Base-by-base conservation (phyloP, 2,113 vertebrate genomes). In the Anthoscopus minutus region DNA sequence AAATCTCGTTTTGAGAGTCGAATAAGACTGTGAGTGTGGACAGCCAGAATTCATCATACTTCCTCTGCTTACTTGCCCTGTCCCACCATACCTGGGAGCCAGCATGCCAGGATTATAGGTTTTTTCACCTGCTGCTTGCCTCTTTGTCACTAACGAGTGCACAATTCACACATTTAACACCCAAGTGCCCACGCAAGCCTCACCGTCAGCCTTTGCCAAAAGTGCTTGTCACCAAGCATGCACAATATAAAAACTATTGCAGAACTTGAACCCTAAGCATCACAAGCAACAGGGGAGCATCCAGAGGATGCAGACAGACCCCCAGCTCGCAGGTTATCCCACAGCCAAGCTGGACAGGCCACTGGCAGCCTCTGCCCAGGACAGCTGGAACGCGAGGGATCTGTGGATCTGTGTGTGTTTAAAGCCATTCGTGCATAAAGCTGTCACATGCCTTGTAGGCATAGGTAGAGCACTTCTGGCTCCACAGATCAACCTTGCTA, bases 361-460 rank as follows among this genome's bases (percentile, higher is more conserved):
- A 56, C 83, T 48, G 83, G 91, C 91, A 88, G 91, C n/a, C 71
- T 77, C 28, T 83, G 40, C 18, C 1, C n/a, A 5, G 82, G 71
- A 42, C 71, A 86, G 87, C 74, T 64, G 83, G 83, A 89, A 47
- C 35, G 30, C 23, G 15, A 45, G 86, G 16, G 89, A 78, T 87
- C 73, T 38, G 47, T 54, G 76, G 86, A 66, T 15, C 45, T 18
- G 57, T 42, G 90, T 57, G 15, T 58, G 74, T 66, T 80, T 42
- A 80, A 21, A 88, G 79, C 35, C 53, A 11, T 67, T 54, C 50
- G 19, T 54, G 95, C 90, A 69, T 10, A 58, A 72, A 96, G 82
- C 96, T 95, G 95, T 86, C 93, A 88, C 86, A 77, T 9, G 44
- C 81, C 88, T 38, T 18, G 62, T 18, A 83, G 76, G 28, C 88